Evolutionary conservation across 2,113 vertebrate species (phyloP).

Genomic region (Gambusia holbrooki): DNA sequence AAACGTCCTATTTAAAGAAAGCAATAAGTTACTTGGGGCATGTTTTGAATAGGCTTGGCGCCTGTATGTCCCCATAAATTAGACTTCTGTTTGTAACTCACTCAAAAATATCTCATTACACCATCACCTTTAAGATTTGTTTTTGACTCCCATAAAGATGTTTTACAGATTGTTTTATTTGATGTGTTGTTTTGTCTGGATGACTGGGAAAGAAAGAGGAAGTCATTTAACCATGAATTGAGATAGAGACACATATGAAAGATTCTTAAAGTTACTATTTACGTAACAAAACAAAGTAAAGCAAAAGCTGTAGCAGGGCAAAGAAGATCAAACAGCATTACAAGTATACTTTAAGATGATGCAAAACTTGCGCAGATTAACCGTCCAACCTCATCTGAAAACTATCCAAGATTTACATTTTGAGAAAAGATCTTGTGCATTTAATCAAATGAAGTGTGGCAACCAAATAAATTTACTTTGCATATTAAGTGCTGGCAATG

Average conservation of each 20-base stretch:
- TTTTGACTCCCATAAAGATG: not conserved
- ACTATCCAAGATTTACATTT: not conserved
- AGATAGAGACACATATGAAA: not conserved
- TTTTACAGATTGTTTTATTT: not conserved
- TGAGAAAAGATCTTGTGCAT: not conserved
- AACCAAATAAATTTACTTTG: not conserved
- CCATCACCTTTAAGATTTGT: too few species aligned
- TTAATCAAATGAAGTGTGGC: not conserved
- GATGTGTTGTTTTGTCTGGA: not conserved
- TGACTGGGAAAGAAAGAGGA: not conserved
- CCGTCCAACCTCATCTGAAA: not conserved
- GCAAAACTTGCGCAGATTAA: not conserved
- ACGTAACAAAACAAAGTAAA: not conserved
- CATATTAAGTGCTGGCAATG: not conserved
- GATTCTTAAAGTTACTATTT: not conserved
- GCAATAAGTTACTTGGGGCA: too few species aligned
- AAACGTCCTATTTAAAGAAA: too few species aligned
- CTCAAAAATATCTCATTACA: too few species aligned
- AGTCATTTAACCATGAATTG: not conserved
- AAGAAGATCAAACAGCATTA: slow-evolving; percentile 4
- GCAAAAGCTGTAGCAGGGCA: not conserved
- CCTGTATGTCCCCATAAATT: too few species aligned
- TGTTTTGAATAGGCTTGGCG: too few species aligned
- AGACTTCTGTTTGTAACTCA: too few species aligned
- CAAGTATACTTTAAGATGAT: not conserved